phyloP scores from a whole-genome alignment of 2,113 vertebrate species.

The Scortum barcoo region DNA sequence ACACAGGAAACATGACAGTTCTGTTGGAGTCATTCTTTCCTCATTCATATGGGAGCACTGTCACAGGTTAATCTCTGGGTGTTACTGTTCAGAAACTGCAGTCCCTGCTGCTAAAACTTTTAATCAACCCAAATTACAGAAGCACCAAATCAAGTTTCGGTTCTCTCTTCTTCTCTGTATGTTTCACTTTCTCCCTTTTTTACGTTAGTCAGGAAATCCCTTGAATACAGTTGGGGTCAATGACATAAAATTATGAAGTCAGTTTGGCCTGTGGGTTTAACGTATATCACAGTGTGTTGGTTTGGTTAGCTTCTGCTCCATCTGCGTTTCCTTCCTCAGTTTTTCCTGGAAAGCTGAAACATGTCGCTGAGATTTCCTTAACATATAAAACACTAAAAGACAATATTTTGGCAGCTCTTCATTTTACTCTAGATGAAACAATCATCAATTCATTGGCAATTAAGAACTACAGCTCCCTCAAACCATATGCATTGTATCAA shows the following conservation, averaged over 20 bases:
- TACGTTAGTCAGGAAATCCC: neutral
- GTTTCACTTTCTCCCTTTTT: neutral
- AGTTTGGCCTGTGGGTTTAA: neutral
- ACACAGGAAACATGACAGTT: neutral
- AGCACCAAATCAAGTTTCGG: conserved; percentile 4
- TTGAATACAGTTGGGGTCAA: neutral
- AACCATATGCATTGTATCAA: neutral
- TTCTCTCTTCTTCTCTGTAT: neutral
- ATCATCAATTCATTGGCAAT: neutral
- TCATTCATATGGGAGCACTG: neutral
- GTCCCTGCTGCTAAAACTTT: neutral
- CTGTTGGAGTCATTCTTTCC: neutral
- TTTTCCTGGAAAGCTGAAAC: neutral
- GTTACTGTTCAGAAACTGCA: neutral
- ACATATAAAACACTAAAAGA: too few species aligned
- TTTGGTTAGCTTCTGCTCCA: neutral
- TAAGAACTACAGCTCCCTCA: neutral
- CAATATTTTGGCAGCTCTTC: neutral
- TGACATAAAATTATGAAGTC: neutral
- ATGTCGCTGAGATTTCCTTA: neutral
- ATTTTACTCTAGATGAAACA: neutral
- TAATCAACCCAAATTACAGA: conserved; percentile 2
- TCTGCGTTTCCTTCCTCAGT: neutral
- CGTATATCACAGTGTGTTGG: neutral
- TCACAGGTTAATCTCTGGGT: neutral